Evolutionary conservation across 2,888 invertebrate genomes (phyloP), one percentile per base, ranked within the genome.

Genomic region (Acleris emargana): DNA sequence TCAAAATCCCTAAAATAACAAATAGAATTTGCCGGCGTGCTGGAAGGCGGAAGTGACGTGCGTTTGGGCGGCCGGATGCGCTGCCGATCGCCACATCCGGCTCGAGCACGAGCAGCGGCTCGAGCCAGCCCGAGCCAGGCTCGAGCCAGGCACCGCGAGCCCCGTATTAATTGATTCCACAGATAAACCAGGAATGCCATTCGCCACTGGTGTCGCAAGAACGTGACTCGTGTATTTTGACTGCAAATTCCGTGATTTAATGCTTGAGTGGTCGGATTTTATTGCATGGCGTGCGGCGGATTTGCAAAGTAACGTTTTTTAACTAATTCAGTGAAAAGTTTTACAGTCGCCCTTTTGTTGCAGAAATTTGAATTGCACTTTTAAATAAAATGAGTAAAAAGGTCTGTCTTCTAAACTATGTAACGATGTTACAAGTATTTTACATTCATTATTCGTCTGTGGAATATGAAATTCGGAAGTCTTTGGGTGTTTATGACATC

Each of bases 121-220:
- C 71, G 63, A 63, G 67, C 72, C 79, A 42, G 54, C 54, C 16
- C 5, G 49, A 49, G 25, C 57, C 57, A 43, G 43, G 38, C n/a
- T 43, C 45, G 82, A 72, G 72, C 80, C 82, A 75, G 83, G 83
- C 77, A 83, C 85, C 76, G 71, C 72, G 62, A 63, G 67, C 72
- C 79, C 81, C 77, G 71, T 77, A 77, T 79, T 85, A 88, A 89
- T 89, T 87, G 88, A 87, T 88, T 88, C 81, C 64, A 72, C 78
- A 86, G 87, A 87, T 87, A 87, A 85, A 76, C 72, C 75, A 64
- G 80, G 82, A 85, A 87, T 87, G 87, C 83, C 85, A 82, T 81
- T 81, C 72, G 72, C 59, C 64, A 51, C 58, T 66, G 70, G 68
- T 69, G 71, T 71, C 71, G 66, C 72, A 69, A 69, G 64, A 72